Conservation (phyloP, 2,113 vertebrate species). For the Mesocricetus auratus region DNA sequence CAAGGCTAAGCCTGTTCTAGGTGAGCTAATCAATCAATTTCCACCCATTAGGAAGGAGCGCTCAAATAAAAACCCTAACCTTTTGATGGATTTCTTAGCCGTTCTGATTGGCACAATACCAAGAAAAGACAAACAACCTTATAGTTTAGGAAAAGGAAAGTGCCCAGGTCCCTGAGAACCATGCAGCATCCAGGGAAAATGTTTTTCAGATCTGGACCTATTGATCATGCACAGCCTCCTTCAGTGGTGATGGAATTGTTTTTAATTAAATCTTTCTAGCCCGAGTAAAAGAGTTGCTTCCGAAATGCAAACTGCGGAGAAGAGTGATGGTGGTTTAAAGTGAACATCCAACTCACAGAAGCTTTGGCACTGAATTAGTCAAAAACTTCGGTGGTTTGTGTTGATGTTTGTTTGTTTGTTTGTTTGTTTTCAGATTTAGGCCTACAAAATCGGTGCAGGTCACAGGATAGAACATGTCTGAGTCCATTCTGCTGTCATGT, state of each 20-base stretch:
- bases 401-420: too few relatives aligned
- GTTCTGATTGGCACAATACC: constrained; percentile 48
- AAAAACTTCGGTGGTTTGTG: too few relatives aligned
- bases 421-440: neutral
- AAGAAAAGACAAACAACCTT: constrained; percentile 20
- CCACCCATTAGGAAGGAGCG: constrained; percentile 51
- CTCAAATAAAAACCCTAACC: constrained; percentile 71
- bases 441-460: neutral
- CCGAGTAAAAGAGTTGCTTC: constrained; percentile 54
- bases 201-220: constrained; percentile 69
- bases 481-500: neutral
- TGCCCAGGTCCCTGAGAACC: constrained; percentile 56
- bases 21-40: constrained; percentile 77
- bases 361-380: neutral
- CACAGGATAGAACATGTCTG: neutral
- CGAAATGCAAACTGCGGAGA: neutral
- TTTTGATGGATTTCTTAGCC: constrained; percentile 71
- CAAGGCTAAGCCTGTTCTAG: constrained; percentile 75
- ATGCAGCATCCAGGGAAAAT: constrained; percentile 50
- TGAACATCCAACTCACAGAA: neutral
- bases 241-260: constrained; percentile 77
- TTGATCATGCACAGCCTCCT: constrained; percentile 74
- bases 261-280: constrained; percentile 84
- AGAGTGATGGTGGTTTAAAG: neutral
- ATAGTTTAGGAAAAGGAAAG: constrained; percentile 73